Base-by-base conservation (phyloP, 2,888 invertebrate species). In the Agrotis puta region DNA sequence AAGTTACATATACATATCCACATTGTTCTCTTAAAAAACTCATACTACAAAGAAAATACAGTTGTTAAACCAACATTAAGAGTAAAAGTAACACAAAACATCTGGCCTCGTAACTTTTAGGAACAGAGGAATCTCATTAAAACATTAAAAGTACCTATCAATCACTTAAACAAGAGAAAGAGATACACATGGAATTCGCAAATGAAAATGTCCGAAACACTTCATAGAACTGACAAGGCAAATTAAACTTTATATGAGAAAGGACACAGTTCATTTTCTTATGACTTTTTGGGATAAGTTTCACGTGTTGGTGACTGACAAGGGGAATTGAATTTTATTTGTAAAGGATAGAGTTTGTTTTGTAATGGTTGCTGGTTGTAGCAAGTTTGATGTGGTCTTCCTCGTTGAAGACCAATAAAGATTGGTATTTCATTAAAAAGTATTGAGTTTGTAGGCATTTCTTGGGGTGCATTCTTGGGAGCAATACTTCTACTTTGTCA, bases 381-480 rank as follows among this genome's bases (percentile, higher is more conserved):
- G 56, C 27, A 22, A 22, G 70, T 70, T 62, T 45, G 24, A 51
- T 39, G 67, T 66, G 59, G 56, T 57, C 33, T 51, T 11, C 20
- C 13, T 20, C 47, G n/a, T 51, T 59, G 47, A 67, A 27, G 63
- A 33, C 65, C 75, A 67, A 73, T 79, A 66, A 62, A 58, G 64
- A 67, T 73, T 61, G 84, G 69, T 76, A 84, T 83, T 84, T 84
- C 71, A 83, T 83, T 84, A 82, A 73, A 81, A 67, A 50, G 72
- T 75, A 82, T 79, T 62, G 69, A 73, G 54, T 75, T 54, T 11
- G 33, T 11, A 57, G 61, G 82, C 64, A 83, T 84, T 75, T 79
- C n/a, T 64, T 74, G 45, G 51, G 66, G 58, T 47, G 53, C 64
- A 70, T 79, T 82, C 69, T 67, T 75, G 43, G 27, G 39, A n/a